Conservation (phyloP, 2,797 vertebrate genomes). For the Amphiprion clarkii region DNA sequence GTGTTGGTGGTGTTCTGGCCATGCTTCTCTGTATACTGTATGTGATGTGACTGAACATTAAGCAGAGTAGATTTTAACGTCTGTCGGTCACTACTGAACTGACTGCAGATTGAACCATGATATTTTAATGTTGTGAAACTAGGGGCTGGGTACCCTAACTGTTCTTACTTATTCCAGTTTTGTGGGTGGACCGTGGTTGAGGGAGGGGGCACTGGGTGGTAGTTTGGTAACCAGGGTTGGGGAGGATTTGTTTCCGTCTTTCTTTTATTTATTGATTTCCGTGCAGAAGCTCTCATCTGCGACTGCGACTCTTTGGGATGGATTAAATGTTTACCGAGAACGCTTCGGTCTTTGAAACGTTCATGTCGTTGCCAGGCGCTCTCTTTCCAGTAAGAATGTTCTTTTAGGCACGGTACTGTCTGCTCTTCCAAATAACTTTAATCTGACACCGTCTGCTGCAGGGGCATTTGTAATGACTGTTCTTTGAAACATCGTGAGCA, state of each 20-base stretch:
- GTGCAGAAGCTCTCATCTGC: conserved; percentile 48
- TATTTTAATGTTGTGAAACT: conserved; percentile 52
- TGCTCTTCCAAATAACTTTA: conserved; percentile 35
- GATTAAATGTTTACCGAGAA: conserved; percentile 52
- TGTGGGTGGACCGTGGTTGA: conserved; percentile 23
- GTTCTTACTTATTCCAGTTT: conserved; percentile 66
- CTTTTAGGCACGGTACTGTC: conserved; percentile 66
- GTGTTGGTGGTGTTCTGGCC: conserved; percentile 14
- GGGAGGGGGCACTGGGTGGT: not conserved
- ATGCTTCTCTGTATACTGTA: conserved; percentile 19
- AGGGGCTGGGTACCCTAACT: conserved; percentile 81
- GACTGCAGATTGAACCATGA: conserved; percentile 51
- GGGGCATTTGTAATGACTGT: conserved; percentile 28
- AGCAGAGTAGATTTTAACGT: not conserved
- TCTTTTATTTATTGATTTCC: conserved; percentile 74
- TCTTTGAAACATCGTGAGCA: conserved; percentile 20
- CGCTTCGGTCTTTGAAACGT: conserved; percentile 29
- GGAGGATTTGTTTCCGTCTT: conserved; percentile 40
- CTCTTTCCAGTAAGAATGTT: conserved; percentile 50
- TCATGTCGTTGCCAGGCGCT: conserved; percentile 6
- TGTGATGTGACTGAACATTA: conserved; percentile 31
- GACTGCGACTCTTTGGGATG: conserved; percentile 29
- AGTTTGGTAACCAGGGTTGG: conserved; percentile 51
- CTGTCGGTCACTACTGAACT: conserved; percentile 40
- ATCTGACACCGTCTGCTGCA: conserved; percentile 30